Conservation (phyloP, 2,113 vertebrate species). For the Pavo muticus region DNA sequence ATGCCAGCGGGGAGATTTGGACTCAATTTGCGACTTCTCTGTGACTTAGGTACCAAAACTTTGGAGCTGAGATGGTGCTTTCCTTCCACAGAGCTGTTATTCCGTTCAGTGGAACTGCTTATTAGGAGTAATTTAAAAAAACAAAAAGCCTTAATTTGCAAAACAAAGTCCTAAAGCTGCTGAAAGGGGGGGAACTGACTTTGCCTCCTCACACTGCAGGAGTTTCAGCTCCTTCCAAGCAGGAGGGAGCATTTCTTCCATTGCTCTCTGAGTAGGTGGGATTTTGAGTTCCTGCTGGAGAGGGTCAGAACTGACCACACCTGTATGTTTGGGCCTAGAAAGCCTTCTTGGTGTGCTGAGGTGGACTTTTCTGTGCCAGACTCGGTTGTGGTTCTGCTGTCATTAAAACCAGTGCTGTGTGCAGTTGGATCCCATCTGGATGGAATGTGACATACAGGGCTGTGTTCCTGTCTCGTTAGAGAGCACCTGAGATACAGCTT, state of each 20-base stretch:
- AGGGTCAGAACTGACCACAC: neutral
- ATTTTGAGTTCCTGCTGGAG: neutral
- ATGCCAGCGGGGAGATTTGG: neutral
- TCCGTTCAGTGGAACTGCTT: neutral
- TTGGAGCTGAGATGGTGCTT: accelerated
- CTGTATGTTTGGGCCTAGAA: neutral
- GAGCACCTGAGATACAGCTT: neutral
- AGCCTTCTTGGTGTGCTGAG: neutral
- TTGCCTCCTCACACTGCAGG: neutral
- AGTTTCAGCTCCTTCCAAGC: neutral
- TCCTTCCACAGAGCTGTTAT: neutral
- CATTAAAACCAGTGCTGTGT: neutral
- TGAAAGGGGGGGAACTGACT: neutral
- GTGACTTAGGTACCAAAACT: neutral
- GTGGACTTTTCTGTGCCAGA: neutral
- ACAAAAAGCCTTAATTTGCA: neutral
- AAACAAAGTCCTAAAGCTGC: neutral
- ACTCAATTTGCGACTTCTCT: neutral
- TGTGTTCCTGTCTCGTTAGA: neutral
- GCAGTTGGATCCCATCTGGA: neutral
- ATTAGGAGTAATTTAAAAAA: neutral
- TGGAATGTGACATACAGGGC: neutral
- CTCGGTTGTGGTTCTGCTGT: neutral
- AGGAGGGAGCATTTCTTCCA: neutral
- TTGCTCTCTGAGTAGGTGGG: neutral